These are phyloP conservation scores for Charaxes varanes DNA, from an alignment of 1,140 invertebrate species.

Conservation along the genomic window DNA sequence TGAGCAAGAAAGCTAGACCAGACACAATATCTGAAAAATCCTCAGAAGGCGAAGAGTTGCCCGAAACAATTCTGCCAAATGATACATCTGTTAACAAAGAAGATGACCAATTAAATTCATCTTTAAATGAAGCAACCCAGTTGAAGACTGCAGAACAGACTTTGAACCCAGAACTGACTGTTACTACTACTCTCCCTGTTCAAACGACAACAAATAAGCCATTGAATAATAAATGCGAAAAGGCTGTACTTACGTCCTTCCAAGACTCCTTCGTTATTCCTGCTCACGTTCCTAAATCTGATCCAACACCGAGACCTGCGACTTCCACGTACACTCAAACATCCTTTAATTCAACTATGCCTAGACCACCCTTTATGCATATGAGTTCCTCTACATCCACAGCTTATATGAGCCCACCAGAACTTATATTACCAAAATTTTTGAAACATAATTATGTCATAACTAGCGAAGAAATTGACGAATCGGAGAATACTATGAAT, in stretches of 20 bases:
- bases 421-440: slow-evolving; percentile 51
- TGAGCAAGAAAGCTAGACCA: background rate
- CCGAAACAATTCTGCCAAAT: background rate
- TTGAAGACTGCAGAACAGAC: background rate
- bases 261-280: slow-evolving; percentile 27
- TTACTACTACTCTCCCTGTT: too few relatives aligned
- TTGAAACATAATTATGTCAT: slow-evolving; percentile 31
- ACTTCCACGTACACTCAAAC: slow-evolving; percentile 58
- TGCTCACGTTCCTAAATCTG: slow-evolving; percentile 22
- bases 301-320: slow-evolving; percentile 27
- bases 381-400: slow-evolving; percentile 70
- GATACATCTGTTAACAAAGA: background rate
- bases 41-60: background rate
- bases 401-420: slow-evolving; percentile 69
- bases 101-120: background rate
- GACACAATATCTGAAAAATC: background rate
- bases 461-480: slow-evolving; percentile 26
- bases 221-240: slow-evolving; percentile 25
- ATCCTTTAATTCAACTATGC: slow-evolving; percentile 37
- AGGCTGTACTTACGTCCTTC: slow-evolving; percentile 34
- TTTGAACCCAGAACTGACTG: too few relatives aligned
- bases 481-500: slow-evolving; percentile 17
- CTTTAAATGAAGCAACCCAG: background rate
- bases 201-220: too few relatives aligned
- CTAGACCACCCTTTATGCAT: slow-evolving; percentile 45